Percentiles rank a stretch among this genome's conserved stretches.
These are phyloP conservation scores for Eptesicus fuscus DNA, from an alignment of 2,113 vertebrate species.

Conservation along the genomic window DNA sequence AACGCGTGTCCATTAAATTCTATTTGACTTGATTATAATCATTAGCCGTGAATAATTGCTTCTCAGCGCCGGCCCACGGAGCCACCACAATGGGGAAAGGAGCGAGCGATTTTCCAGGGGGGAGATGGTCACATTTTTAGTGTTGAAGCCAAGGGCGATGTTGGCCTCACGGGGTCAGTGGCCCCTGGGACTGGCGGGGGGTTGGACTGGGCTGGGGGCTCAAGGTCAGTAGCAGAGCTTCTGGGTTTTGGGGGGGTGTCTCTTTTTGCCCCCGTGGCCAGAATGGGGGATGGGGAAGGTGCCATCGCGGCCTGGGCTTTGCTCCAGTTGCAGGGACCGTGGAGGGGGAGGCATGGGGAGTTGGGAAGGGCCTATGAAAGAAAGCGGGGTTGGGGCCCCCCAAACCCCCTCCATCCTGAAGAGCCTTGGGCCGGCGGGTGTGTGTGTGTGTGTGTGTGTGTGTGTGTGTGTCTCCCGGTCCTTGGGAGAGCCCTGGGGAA, in stretches of 20 bases:
- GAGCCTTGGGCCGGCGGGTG: background rate
- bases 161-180: background rate
- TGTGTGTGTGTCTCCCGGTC: background rate
- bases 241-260: background rate
- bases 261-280: background rate
- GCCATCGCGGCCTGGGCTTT: background rate
- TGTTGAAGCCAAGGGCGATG: slow-evolving; percentile 19
- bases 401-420: background rate
- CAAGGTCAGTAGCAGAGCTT: background rate
- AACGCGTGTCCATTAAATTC: slow-evolving; percentile 80
- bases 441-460: too few relatives aligned
- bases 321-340: background rate
- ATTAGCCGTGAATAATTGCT: slow-evolving; percentile 80
- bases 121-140: slow-evolving; percentile 36
- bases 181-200: background rate
- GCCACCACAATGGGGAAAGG: slow-evolving; percentile 54
- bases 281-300: background rate
- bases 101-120: slow-evolving; percentile 51
- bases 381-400: background rate
- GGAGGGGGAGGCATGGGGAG: background rate
- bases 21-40: slow-evolving; percentile 79
- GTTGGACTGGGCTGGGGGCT: background rate
- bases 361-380: background rate
- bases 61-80: slow-evolving; percentile 54
- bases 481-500: background rate